A percentile compares a stretch with the other conserved stretches of the same genome.
phyloP scores from a whole-genome alignment of 2,113 vertebrate species.

The Xyrauchen texanus region DNA sequence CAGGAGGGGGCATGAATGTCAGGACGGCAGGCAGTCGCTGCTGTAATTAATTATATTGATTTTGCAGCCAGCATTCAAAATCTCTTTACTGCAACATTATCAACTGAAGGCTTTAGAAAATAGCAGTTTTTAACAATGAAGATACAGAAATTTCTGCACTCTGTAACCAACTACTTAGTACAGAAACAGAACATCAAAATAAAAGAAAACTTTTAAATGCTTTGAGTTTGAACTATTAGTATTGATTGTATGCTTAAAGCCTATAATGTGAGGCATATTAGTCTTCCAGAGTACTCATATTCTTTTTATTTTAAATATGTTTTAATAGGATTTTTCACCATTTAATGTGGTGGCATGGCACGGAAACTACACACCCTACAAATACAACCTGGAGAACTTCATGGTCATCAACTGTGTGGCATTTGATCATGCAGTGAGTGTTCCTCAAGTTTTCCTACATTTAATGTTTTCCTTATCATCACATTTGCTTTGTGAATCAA shows the following conservation, averaged over 20 bases:
- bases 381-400: slow-evolving; percentile 93
- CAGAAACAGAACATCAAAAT: slow-evolving; percentile 52
- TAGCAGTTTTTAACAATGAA: slow-evolving; percentile 73
- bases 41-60: slow-evolving; percentile 83
- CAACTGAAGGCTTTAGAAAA: slow-evolving; percentile 73
- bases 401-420: slow-evolving; percentile 94
- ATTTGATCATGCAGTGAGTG: slow-evolving; percentile 92
- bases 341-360: slow-evolving; percentile 99
- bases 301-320: background rate
- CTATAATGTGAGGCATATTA: slow-evolving; percentile 18
- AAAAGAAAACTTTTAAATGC: slow-evolving; percentile 63
- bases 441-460: background rate
- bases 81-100: slow-evolving; percentile 69
- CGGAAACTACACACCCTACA: slow-evolving; percentile 94
- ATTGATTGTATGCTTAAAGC: slow-evolving; percentile 6
- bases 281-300: background rate
- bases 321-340: slow-evolving; percentile 83
- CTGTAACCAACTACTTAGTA: background rate
- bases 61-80: slow-evolving; percentile 75
- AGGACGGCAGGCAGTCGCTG: slow-evolving; percentile 66
- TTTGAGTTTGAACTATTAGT: slow-evolving; percentile 7
- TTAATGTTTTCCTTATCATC: background rate
- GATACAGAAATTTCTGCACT: too few species aligned
- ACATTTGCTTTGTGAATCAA: background rate
- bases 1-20: slow-evolving; percentile 62